phyloP scores from a whole-genome alignment of 1,140 invertebrate genomes.

The Lysiphlebus fabarum region DNA sequence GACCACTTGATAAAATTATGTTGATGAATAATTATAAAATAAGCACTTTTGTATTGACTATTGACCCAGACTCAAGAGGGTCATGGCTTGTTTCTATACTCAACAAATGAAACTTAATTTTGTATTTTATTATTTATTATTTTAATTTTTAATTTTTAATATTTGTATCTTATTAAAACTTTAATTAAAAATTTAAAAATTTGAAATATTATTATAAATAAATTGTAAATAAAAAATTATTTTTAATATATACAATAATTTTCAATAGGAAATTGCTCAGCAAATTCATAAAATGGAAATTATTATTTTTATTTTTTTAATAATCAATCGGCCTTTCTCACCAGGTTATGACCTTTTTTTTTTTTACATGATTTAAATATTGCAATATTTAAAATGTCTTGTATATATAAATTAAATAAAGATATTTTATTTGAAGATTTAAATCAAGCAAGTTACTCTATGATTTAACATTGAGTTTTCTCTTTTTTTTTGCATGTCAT shows the following conservation, averaged over 20 bases:
- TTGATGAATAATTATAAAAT: no score
- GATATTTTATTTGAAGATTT: constrained; percentile 8
- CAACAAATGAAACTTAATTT: no score
- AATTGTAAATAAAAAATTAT: constrained; percentile 12
- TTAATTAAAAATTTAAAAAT: constrained; percentile 1
- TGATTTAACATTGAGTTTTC: constrained; percentile 15
- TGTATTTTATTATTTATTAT: no score
- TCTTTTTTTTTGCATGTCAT: constrained; percentile 27
- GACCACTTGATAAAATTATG: no score
- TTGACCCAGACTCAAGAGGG: no score
- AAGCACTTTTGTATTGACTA: no score
- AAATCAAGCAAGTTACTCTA: constrained; percentile 6
- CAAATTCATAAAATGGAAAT: constrained; percentile 40
- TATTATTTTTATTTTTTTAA: constrained; percentile 32
- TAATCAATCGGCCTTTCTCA: constrained; percentile 44
- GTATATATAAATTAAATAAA: no score
- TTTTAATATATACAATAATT: constrained; percentile 5
- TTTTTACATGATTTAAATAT: constrained; percentile 17
- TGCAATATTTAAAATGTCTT: no score
- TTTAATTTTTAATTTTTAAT: no score
- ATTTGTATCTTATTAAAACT: no score
- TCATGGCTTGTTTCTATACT: no score
- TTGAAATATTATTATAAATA: not conserved
- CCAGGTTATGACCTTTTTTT: constrained; percentile 39
- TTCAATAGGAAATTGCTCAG: constrained; percentile 44